Evolutionary conservation across 2,888 invertebrate genomes (phyloP).

Genomic region (Argyresthia goedartella): DNA sequence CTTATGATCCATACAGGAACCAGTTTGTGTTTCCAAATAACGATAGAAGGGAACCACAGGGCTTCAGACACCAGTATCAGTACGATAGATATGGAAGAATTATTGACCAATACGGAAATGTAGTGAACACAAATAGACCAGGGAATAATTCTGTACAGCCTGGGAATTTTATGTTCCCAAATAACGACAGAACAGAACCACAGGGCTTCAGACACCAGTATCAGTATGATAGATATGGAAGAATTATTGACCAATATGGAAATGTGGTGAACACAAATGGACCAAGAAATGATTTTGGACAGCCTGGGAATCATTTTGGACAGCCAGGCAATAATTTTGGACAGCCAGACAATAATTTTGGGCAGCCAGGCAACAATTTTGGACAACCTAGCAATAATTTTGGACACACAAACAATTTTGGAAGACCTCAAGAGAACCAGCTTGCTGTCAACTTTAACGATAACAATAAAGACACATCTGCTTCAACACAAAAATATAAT

Average conservation of each 20-base stretch:
- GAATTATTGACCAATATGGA: neutral
- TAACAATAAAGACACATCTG: no score
- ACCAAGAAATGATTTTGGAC: neutral
- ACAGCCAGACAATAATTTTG: no score
- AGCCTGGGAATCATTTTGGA: no score
- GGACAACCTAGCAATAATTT: no score
- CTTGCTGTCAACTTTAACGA: no score
- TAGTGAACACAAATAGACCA: neutral
- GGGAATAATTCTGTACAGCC: neutral
- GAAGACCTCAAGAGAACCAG: no score
- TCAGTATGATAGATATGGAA: constrained; percentile 12
- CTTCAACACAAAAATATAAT: no score
- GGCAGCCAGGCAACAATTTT: no score
- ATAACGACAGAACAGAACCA: constrained; percentile 11
- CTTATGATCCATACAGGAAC: constrained; percentile 9
- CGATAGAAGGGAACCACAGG: constrained; percentile 13
- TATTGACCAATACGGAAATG: neutral
- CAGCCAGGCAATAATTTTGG: no score
- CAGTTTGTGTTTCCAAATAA: constrained; percentile 15
- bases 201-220: constrained; percentile 14
- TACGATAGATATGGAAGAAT: constrained; percentile 12
- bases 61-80: constrained; percentile 11
- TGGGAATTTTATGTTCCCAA: constrained; percentile 13
- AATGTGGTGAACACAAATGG: neutral
- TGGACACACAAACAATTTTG: no score